Percentiles rank a stretch among this genome's conserved stretches.
Conservation (phyloP, 1,140 invertebrate species). For the Ostrea denselamellosa region DNA sequence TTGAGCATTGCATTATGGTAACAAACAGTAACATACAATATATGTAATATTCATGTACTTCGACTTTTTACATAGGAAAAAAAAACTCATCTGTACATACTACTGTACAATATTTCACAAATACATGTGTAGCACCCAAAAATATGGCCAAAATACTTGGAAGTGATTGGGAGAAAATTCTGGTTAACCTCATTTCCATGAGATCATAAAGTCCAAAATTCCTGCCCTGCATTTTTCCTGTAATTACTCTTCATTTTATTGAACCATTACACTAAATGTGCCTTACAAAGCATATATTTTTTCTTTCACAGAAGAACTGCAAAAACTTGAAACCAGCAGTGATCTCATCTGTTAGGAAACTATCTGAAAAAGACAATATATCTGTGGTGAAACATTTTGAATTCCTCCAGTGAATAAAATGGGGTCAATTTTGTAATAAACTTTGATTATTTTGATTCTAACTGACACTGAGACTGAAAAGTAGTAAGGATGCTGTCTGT, state of each 20-base stretch:
- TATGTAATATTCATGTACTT: background rate
- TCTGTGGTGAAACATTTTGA: background rate
- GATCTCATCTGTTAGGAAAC: background rate
- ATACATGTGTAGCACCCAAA: conserved; percentile 12
- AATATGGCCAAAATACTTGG: background rate
- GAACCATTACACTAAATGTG: background rate
- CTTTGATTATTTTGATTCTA: background rate
- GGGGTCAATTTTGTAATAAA: background rate
- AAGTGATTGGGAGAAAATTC: background rate
- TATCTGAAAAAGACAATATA: background rate
- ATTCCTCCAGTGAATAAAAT: background rate
- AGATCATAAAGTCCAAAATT: too few relatives aligned
- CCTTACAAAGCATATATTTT: background rate
- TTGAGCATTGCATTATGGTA: background rate
- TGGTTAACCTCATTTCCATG: background rate
- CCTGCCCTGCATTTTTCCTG: background rate
- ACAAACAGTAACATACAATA: background rate
- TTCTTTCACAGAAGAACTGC: background rate
- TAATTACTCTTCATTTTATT: background rate
- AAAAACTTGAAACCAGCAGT: background rate
- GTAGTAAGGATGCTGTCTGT: background rate
- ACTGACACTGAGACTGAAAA: background rate
- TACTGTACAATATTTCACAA: conserved; percentile 7
- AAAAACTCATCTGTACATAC: background rate
- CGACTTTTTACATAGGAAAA: too few relatives aligned